These are phyloP conservation scores for Pogona vitticeps DNA, from an alignment of 2,113 vertebrate genomes.

Conservation along the genomic window DNA sequence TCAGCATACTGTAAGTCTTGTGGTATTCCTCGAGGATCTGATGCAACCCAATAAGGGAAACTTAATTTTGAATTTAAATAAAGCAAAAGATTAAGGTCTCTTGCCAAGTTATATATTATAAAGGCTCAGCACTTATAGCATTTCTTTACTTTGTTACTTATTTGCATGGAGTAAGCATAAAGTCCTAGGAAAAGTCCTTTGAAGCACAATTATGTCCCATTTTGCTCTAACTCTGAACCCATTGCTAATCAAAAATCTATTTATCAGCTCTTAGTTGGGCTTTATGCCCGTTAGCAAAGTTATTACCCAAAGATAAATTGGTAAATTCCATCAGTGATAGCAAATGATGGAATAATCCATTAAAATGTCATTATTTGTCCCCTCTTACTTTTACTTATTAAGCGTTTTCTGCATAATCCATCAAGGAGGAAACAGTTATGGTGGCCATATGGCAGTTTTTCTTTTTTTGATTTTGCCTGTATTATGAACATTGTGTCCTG, in stretches of 20 bases:
- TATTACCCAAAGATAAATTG: background rate
- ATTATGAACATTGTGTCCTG: background rate
- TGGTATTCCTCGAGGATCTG: background rate
- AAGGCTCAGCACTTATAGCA: background rate
- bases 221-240: background rate
- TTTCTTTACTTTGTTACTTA: background rate
- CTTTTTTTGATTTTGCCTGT: background rate
- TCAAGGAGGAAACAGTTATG: background rate
- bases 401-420: background rate
- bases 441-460: background rate
- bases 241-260: background rate
- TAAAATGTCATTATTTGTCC: background rate
- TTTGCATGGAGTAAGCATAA: slow-evolving; percentile 2
- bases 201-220: background rate
- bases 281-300: background rate
- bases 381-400: background rate
- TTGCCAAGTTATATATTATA: background rate
- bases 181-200: background rate
- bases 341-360: background rate
- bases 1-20: background rate
- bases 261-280: background rate
- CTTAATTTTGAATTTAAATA: slow-evolving; percentile 14
- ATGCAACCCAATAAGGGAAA: background rate
- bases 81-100: background rate
- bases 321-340: background rate